Percentiles rank a stretch among this genome's conserved stretches.
Conservation (phyloP, 2,113 vertebrate species). For the Xenotilapia flavipinnis region DNA sequence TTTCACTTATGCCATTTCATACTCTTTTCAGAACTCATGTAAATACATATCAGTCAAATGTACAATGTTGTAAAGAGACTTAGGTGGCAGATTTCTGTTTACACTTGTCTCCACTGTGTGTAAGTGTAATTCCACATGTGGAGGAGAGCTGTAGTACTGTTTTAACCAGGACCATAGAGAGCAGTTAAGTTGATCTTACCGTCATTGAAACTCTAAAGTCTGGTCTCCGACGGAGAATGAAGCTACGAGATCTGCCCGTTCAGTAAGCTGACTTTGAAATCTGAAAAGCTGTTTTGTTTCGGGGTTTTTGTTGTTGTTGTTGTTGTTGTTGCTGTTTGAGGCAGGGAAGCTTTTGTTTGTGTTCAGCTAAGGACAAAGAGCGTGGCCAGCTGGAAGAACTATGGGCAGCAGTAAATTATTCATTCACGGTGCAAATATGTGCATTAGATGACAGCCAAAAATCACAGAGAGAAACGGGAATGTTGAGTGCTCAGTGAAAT, state of each 20-base stretch:
- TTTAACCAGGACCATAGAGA: constrained; percentile 9
- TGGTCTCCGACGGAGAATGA: constrained; percentile 48
- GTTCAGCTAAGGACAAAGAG: background rate
- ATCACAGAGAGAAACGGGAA: background rate
- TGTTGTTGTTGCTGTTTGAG: background rate
- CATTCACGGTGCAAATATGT: background rate
- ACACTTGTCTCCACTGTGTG: constrained; percentile 51
- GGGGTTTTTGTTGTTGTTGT: background rate
- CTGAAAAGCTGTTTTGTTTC: constrained; percentile 3
- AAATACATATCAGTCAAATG: constrained; percentile 55
- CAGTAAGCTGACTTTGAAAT: constrained; percentile 45
- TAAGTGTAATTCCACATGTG: constrained; percentile 41
- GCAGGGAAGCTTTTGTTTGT: background rate
- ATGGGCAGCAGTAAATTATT: background rate
- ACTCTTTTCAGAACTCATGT: constrained; percentile 57
- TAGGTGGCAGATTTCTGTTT: constrained; percentile 45
- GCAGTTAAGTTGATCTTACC: constrained; percentile 27
- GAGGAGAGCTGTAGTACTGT: constrained; percentile 37
- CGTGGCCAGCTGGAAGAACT: background rate
- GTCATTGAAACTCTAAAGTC: constrained; percentile 38
- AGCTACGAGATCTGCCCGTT: constrained; percentile 29
- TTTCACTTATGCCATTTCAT: constrained; percentile 71
- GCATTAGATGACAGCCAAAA: background rate
- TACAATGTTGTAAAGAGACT: constrained; percentile 45
- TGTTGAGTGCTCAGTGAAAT: background rate